Conservation (phyloP, 2,888 invertebrate species). For the Drosophila nigricruria region DNA sequence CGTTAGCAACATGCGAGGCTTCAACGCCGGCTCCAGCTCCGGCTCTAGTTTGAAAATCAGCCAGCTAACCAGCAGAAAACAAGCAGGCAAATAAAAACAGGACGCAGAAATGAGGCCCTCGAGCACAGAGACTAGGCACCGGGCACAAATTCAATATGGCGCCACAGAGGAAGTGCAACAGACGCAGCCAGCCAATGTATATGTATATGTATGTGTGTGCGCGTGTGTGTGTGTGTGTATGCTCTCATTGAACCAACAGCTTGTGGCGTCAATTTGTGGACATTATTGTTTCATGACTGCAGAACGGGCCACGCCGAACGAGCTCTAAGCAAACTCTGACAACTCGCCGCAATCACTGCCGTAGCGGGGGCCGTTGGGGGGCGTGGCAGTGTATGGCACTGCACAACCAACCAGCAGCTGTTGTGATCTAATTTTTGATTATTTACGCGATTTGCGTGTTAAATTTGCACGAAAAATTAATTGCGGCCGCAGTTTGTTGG, state of each 20-base stretch:
- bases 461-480: slow-evolving; percentile 69
- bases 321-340: slow-evolving; percentile 64
- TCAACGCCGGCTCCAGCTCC: neutral
- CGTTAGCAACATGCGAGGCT: slow-evolving; percentile 60
- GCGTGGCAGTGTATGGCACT: slow-evolving; percentile 3
- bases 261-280: slow-evolving; percentile 81
- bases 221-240: slow-evolving; percentile 17
- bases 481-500: slow-evolving; percentile 63
- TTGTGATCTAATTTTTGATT: slow-evolving; percentile 74
- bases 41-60: slow-evolving; percentile 67
- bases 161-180: slow-evolving; percentile 69
- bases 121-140: slow-evolving; percentile 31
- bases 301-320: slow-evolving; percentile 49
- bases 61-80: slow-evolving; percentile 77
- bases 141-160: slow-evolving; percentile 72
- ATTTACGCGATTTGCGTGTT: slow-evolving; percentile 72
- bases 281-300: slow-evolving; percentile 78
- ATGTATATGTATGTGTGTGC: slow-evolving; percentile 10
- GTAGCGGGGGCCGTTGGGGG: neutral
- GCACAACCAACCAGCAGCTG: slow-evolving; percentile 33
- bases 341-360: slow-evolving; percentile 69
- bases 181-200: slow-evolving; percentile 43
- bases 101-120: slow-evolving; percentile 22
- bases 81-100: slow-evolving; percentile 76
- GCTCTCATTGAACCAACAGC: slow-evolving; percentile 74